Conservation (phyloP, 2,797 vertebrate genomes). For the Bucorvus abyssinicus region DNA sequence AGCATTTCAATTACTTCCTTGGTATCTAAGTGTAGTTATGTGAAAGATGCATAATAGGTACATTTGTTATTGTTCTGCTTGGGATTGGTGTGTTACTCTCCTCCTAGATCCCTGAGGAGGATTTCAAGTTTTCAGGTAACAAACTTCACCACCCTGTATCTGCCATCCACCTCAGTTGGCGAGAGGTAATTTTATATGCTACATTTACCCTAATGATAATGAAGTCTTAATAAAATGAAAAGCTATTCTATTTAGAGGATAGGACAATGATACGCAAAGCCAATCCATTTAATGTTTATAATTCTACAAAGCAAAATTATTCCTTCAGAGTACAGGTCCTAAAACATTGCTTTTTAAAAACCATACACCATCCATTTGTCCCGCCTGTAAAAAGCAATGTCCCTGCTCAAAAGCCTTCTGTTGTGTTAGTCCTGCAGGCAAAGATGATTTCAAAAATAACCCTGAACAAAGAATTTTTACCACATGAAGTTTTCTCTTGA, state of each 20-base stretch:
- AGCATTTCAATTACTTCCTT: background rate
- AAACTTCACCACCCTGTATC: background rate
- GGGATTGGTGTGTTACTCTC: background rate
- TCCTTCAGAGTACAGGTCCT: background rate
- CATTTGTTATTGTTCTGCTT: background rate
- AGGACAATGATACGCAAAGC: background rate
- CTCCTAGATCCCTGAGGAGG: background rate
- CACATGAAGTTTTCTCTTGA: background rate
- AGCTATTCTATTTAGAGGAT: background rate
- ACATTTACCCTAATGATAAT: conserved; percentile 7
- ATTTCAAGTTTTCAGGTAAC: conserved; percentile 10
- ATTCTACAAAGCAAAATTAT: background rate
- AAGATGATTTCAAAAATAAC: background rate
- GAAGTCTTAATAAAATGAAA: background rate
- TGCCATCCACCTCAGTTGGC: background rate
- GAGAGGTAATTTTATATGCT: background rate
- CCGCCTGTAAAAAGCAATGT: background rate
- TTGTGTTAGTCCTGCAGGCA: background rate
- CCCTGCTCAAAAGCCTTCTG: background rate
- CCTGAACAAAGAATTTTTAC: background rate
- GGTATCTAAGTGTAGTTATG: background rate
- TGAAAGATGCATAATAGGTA: background rate
- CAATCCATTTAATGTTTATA: background rate
- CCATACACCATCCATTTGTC: background rate
- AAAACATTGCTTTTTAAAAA: background rate